phyloP scores from a whole-genome alignment of 2,888 invertebrate genomes.

The Meiosimyza platycephala region DNA sequence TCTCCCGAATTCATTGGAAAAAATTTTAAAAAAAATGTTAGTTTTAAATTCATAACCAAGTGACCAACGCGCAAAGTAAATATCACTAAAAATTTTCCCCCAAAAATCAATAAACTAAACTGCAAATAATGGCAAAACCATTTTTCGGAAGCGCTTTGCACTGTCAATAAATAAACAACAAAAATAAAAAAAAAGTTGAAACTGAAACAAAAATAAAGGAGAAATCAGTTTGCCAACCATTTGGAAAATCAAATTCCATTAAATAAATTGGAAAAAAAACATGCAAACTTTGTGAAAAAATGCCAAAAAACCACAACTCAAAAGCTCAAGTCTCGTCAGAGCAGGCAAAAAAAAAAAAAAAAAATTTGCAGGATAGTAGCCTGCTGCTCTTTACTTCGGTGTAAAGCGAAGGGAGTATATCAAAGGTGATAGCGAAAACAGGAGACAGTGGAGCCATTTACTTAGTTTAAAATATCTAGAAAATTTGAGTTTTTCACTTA shows the following conservation, averaged over 20 bases:
- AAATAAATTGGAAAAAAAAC: conserved; percentile 56
- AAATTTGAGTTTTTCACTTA: conserved; percentile 30
- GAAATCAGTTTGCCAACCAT: conserved; percentile 53
- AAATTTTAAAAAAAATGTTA: too few relatives aligned
- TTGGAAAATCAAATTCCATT: conserved; percentile 59
- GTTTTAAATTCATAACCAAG: too few relatives aligned
- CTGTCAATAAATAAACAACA: too few relatives aligned
- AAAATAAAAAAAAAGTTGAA: background rate
- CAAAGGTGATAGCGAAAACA: background rate
- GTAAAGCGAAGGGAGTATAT: background rate
- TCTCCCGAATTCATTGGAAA: too few relatives aligned
- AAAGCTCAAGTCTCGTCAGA: conserved; percentile 24
- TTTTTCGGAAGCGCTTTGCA: too few relatives aligned
- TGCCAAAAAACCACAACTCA: conserved; percentile 37
- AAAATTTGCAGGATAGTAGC: background rate
- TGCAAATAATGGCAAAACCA: too few relatives aligned
- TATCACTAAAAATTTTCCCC: too few relatives aligned
- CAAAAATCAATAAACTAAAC: conserved; percentile 9
- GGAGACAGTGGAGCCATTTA: conserved; percentile 10
- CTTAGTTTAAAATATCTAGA: conserved; percentile 11
- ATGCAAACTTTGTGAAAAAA: conserved; percentile 54
- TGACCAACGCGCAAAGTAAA: too few relatives aligned
- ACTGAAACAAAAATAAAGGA: conserved; percentile 33
- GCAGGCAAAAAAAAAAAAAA: background rate
- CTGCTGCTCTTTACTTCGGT: too few relatives aligned